These are phyloP conservation scores for Chlorocebus sabaeus DNA, from an alignment of 2,113 vertebrate genomes.

Conservation along the genomic window DNA sequence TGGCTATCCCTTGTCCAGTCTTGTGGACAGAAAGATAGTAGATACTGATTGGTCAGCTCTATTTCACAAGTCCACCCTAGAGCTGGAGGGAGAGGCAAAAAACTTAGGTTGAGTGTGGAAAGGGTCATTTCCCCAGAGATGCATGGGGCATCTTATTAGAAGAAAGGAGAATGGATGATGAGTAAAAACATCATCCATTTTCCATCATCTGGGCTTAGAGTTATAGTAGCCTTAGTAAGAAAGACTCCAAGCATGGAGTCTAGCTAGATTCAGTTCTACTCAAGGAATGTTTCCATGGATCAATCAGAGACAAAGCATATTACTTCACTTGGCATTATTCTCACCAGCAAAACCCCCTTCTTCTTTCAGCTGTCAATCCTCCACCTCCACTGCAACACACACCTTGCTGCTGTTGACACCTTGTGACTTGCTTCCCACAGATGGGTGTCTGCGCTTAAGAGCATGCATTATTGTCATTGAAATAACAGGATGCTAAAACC, in stretches of 20 bases:
- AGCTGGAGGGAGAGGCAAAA: not conserved
- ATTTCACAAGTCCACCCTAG: not conserved
- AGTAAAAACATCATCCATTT: not conserved
- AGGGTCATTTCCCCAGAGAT: not conserved
- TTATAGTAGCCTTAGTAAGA: not conserved
- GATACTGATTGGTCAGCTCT: not conserved
- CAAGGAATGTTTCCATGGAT: not conserved
- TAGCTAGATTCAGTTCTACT: not conserved
- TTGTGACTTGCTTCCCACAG: constrained; percentile 31
- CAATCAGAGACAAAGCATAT: not conserved
- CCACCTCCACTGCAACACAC: not conserved
- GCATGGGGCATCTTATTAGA: not conserved
- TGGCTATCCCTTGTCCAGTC: not conserved
- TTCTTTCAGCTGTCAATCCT: not conserved
- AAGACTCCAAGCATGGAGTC: not conserved
- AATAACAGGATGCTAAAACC: constrained; percentile 64
- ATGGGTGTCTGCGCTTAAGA: constrained; percentile 37
- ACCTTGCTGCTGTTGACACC: constrained; percentile 21
- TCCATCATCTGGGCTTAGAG: not conserved
- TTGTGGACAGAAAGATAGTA: not conserved
- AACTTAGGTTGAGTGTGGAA: not conserved
- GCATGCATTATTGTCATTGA: constrained; percentile 44
- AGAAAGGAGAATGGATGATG: not conserved
- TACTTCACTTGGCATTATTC: not conserved
- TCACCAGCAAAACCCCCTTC: not conserved